phyloP scores from a whole-genome alignment of 2,888 invertebrate genomes.

The Cotesia congregata region DNA sequence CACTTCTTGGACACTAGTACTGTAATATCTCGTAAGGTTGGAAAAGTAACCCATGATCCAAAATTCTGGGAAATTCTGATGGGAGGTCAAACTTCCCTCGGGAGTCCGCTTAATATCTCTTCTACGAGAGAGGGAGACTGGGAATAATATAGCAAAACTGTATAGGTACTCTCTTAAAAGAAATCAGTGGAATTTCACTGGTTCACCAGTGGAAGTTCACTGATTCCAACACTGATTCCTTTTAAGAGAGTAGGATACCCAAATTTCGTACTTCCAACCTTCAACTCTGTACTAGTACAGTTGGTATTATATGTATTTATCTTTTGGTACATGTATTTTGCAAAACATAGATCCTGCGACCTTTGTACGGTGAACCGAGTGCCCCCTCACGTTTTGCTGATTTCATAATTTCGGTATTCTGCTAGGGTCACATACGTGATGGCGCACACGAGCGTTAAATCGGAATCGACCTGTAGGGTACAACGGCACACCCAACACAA shows the following conservation, averaged over 20 bases:
- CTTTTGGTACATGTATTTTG: conserved; percentile 15
- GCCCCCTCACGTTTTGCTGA: conserved; percentile 64
- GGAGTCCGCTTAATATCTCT: conserved; percentile 62
- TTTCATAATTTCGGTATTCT: conserved; percentile 67
- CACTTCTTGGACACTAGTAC: conserved; percentile 30
- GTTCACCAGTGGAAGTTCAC: no score
- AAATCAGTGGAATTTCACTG: no score
- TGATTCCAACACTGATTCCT: no score
- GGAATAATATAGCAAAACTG: background rate
- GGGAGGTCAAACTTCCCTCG: conserved; percentile 59
- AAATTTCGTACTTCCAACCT: background rate
- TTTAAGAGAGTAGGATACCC: background rate
- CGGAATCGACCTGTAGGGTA: conserved; percentile 54
- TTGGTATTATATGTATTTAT: conserved; percentile 26
- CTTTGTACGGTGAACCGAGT: conserved; percentile 45
- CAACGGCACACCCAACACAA: conserved; percentile 8
- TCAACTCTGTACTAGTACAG: conserved; percentile 16
- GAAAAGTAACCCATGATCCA: conserved; percentile 17
- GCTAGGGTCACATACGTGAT: conserved; percentile 61
- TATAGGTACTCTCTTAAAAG: no score
- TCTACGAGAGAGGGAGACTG: conserved; percentile 33
- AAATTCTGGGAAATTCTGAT: conserved; percentile 48
- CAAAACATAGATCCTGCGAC: conserved; percentile 15
- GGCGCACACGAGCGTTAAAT: conserved; percentile 54
- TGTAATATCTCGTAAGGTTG: conserved; percentile 48